Conservation (phyloP, 2,888 invertebrate genomes). For the Lochmaea capreae region DNA sequence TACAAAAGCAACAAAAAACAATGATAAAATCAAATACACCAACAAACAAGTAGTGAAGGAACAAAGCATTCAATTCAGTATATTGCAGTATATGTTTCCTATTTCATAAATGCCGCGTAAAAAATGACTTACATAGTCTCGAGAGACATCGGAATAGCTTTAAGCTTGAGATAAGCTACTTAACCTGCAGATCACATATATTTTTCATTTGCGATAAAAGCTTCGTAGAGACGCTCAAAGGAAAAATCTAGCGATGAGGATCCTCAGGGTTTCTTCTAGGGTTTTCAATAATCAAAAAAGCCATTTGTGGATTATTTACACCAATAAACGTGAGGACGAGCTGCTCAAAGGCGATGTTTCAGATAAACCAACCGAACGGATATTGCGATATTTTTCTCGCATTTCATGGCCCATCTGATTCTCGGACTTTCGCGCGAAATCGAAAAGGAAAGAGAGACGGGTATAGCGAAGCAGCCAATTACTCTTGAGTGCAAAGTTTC, state of each 20-base stretch:
- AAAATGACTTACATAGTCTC: slow-evolving; percentile 5
- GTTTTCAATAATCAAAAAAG: slow-evolving; percentile 38
- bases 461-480: slow-evolving; percentile 47
- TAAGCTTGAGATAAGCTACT: slow-evolving; percentile 21
- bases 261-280: slow-evolving; percentile 16
- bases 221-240: slow-evolving; percentile 12
- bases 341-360: slow-evolving; percentile 42
- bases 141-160: slow-evolving; percentile 11
- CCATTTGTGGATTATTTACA: slow-evolving; percentile 41
- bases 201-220: slow-evolving; percentile 33
- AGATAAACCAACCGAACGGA: slow-evolving; percentile 49
- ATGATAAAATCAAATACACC: background rate
- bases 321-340: slow-evolving; percentile 41
- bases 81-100: background rate
- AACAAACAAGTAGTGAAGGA: slow-evolving; percentile 9
- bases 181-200: slow-evolving; percentile 33
- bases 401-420: slow-evolving; percentile 52
- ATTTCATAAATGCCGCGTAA: slow-evolving; percentile 7
- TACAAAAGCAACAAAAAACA: no score
- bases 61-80: slow-evolving; percentile 4
- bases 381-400: slow-evolving; percentile 55
- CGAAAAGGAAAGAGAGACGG: slow-evolving; percentile 43
- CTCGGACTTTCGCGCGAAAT: slow-evolving; percentile 38
- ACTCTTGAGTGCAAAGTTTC: slow-evolving; percentile 51
- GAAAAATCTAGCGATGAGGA: slow-evolving; percentile 22